phyloP scores from a whole-genome alignment of 2,888 invertebrate genomes.

The Synergus itoensis region DNA sequence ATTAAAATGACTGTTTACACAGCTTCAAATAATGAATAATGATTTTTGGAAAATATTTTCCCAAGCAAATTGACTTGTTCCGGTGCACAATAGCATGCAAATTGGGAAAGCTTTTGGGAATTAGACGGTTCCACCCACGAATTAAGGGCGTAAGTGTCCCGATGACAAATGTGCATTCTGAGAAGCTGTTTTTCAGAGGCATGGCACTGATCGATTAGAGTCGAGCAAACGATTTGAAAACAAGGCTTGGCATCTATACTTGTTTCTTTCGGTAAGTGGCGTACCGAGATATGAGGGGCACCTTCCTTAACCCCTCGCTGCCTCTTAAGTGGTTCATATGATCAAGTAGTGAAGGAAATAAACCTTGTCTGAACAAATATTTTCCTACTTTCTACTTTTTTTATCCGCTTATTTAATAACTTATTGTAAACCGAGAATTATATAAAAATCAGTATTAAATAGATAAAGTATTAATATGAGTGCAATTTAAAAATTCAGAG shows the following conservation, averaged over 20 bases:
- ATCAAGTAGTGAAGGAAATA: neutral
- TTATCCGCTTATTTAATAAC: no score
- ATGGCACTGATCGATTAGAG: constrained; percentile 24
- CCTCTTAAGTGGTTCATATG: constrained; percentile 1
- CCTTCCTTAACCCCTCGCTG: neutral
- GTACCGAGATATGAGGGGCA: constrained; percentile 8
- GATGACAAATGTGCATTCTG: constrained; percentile 1
- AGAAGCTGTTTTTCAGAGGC: neutral
- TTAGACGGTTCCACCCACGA: constrained; percentile 19
- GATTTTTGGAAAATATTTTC: constrained; percentile 9
- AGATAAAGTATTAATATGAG: no score
- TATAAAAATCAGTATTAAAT: no score
- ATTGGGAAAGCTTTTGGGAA: constrained; percentile 36
- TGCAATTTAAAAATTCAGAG: no score
- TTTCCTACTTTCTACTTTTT: no score
- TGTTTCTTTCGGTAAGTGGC: neutral
- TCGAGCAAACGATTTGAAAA: constrained; percentile 7
- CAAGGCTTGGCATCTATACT: neutral
- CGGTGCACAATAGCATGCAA: constrained; percentile 27
- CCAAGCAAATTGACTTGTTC: neutral
- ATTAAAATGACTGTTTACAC: neutral
- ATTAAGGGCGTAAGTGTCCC: constrained; percentile 21
- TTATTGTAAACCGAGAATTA: no score
- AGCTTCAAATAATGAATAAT: neutral
- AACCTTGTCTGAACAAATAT: neutral